phyloP scores from a whole-genome alignment of 2,888 invertebrate species.

The Mystacides longicornis region DNA sequence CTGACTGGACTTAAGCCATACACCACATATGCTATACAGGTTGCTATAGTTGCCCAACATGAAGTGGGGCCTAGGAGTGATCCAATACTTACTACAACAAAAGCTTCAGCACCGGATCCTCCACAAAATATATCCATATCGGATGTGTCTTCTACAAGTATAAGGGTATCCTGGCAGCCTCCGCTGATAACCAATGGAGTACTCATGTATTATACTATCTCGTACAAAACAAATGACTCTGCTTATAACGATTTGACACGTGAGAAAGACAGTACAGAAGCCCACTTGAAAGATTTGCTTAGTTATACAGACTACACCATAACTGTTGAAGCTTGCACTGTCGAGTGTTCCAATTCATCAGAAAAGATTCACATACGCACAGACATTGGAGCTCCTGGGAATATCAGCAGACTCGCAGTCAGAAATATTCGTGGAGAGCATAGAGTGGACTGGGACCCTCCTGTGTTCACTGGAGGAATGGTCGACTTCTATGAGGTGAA shows the following conservation, averaged over 20 bases:
- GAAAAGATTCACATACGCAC: conserved; percentile 49
- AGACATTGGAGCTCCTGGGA: conserved; percentile 53
- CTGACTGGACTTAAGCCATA: conserved; percentile 64
- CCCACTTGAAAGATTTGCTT: conserved; percentile 39
- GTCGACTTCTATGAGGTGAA: conserved; percentile 52
- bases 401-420: conserved; percentile 28
- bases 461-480: conserved; percentile 45
- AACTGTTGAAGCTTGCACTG: conserved; percentile 64
- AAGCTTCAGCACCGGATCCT: conserved; percentile 56
- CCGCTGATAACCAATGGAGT: conserved; percentile 68
- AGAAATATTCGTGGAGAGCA: conserved; percentile 19
- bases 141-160: conserved; percentile 55
- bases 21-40: conserved; percentile 63
- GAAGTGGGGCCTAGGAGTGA: conserved; percentile 52
- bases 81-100: conserved; percentile 57
- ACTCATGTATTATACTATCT: conserved; percentile 59
- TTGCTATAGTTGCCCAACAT: conserved; percentile 55
- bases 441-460: conserved; percentile 45
- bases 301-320: conserved; percentile 64
- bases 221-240: conserved; percentile 34
- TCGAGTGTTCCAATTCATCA: conserved; percentile 54
- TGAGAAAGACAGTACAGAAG: conserved; percentile 16
- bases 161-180: conserved; percentile 59
- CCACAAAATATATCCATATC: conserved; percentile 54
- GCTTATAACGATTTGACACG: conserved; percentile 9